A percentile compares a stretch with the other conserved stretches of the same genome.
Evolutionary conservation across 2,113 vertebrate genomes (phyloP).

Genomic region (Mola mola): DNA sequence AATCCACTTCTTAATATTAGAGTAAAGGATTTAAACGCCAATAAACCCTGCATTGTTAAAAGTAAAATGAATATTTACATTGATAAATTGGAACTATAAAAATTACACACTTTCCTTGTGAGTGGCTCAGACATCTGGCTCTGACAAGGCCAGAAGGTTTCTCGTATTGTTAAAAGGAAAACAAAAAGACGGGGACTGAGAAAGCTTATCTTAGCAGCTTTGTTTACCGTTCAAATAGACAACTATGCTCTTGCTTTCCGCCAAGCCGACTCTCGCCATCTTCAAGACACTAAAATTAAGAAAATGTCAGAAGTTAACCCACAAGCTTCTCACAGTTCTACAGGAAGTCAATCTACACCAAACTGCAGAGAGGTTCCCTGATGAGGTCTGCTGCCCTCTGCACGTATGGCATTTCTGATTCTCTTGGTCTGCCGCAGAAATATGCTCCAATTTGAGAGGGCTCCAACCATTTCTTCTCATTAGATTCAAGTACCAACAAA

Average conservation of each 20-base stretch:
- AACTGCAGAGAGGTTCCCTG: slow-evolving; percentile 66
- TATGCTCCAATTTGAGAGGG: slow-evolving; percentile 69
- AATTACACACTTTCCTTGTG: slow-evolving; percentile 64
- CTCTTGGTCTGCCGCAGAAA: slow-evolving; percentile 71
- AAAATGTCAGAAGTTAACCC: slow-evolving; percentile 61
- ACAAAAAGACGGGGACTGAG: slow-evolving; percentile 40
- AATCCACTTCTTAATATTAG: slow-evolving; percentile 74
- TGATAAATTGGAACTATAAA: slow-evolving; percentile 78
- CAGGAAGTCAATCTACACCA: slow-evolving; percentile 69
- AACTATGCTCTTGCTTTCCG: slow-evolving; percentile 56
- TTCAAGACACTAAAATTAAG: slow-evolving; percentile 56
- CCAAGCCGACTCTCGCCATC: slow-evolving; percentile 36
- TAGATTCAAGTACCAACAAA: slow-evolving; percentile 69
- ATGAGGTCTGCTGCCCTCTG: slow-evolving; percentile 68
- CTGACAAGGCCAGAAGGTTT: slow-evolving; percentile 75
- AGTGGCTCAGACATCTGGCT: slow-evolving; percentile 78
- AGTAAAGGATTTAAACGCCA: slow-evolving; percentile 67
- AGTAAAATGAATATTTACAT: slow-evolving; percentile 77
- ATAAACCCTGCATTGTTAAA: slow-evolving; percentile 74
- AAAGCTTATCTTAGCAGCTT: slow-evolving; percentile 73
- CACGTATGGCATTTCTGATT: slow-evolving; percentile 70
- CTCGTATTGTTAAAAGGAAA: slow-evolving; percentile 48
- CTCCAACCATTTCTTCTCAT: slow-evolving; percentile 65
- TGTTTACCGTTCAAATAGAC: slow-evolving; percentile 58
- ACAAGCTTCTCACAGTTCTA: slow-evolving; percentile 71